Conservation (phyloP, 2,113 vertebrate species). For the Pedetes capensis region DNA sequence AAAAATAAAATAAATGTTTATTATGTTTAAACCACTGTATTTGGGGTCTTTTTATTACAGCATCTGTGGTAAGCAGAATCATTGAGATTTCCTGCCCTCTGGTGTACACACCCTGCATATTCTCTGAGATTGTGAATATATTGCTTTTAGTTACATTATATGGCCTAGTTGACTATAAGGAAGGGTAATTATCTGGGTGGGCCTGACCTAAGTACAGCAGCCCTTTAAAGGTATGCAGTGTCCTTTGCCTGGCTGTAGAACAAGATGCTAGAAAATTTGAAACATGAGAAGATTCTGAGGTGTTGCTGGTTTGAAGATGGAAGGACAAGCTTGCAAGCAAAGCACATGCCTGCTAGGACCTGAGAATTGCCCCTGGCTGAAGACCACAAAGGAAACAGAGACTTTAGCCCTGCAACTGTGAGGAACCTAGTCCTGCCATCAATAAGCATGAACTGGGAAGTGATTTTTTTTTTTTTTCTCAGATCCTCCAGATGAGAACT, state of each 20-base stretch:
- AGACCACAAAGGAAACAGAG: neutral
- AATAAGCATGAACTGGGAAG: neutral
- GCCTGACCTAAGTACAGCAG: neutral
- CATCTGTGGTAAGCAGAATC: neutral
- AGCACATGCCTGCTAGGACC: neutral
- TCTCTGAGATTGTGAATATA: neutral
- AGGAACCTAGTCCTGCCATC: neutral
- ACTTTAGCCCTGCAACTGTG: neutral
- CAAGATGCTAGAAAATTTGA: neutral
- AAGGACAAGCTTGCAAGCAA: neutral
- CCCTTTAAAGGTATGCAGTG: neutral
- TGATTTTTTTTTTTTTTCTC: neutral
- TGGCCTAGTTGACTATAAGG: neutral
- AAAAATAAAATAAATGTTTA: too few relatives aligned
- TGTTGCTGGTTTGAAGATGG: neutral
- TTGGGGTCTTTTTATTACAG: neutral
- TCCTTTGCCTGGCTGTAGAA: neutral
- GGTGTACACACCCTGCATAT: neutral
- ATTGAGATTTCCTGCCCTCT: neutral
- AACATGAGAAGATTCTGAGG: neutral
- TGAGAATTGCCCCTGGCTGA: neutral
- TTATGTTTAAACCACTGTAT: neutral
- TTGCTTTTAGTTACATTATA: neutral
- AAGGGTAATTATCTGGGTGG: neutral
- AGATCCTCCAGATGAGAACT: neutral